Evolutionary conservation across 2,797 vertebrate species (phyloP).

Genomic region (Lemur catta): DNA sequence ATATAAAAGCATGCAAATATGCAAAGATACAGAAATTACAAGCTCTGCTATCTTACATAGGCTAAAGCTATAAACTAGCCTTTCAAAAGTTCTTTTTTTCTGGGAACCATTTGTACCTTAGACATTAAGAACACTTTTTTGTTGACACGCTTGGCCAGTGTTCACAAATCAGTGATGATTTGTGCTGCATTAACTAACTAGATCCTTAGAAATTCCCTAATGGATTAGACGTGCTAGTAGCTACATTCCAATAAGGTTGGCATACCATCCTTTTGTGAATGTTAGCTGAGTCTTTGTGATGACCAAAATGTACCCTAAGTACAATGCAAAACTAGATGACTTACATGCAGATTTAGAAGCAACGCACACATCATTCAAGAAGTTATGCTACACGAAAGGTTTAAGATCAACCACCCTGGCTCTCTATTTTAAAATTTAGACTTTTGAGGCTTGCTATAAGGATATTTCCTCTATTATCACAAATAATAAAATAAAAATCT

Average conservation of each 20-base stretch:
- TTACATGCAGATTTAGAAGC: background rate
- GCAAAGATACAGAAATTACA: background rate
- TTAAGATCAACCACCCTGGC: background rate
- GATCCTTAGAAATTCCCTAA: background rate
- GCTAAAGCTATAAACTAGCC: background rate
- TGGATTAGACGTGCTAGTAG: background rate
- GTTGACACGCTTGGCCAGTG: background rate
- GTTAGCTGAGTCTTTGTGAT: background rate
- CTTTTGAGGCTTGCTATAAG: background rate
- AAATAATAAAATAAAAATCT: background rate
- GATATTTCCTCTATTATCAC: background rate
- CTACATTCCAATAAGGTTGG: background rate
- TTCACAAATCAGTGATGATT: background rate
- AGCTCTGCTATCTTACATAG: background rate
- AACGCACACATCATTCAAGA: background rate
- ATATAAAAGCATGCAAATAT: background rate
- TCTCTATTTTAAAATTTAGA: background rate
- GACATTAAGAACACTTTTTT: background rate
- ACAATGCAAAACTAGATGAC: background rate
- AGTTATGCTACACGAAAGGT: background rate
- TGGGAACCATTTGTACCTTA: background rate
- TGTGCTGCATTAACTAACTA: background rate
- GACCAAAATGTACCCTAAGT: background rate
- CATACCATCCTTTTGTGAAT: background rate
- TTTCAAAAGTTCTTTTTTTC: background rate